phyloP scores from a whole-genome alignment of 2,888 invertebrate species.

The Stratiomys singularior region DNA sequence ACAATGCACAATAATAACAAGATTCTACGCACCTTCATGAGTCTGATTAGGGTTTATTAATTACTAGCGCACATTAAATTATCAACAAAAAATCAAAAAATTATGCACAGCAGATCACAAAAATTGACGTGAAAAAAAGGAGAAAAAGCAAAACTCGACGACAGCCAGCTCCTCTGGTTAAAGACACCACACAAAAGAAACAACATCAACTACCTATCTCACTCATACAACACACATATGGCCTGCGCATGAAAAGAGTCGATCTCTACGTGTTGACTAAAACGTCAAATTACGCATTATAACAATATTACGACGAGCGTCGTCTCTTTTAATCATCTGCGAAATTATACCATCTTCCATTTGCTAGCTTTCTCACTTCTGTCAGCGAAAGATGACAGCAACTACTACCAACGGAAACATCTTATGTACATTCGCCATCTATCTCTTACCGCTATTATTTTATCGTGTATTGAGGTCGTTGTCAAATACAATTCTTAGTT shows the following conservation, averaged over 20 bases:
- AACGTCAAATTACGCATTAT: constrained; percentile 34
- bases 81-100: constrained; percentile 30
- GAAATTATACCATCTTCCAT: not conserved
- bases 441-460: too few species aligned
- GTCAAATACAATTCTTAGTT: not conserved
- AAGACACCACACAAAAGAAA: constrained; percentile 42
- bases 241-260: not conserved
- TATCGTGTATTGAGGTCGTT: too few species aligned
- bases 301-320: not conserved
- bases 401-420: too few species aligned
- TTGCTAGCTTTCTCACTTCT: constrained; percentile 8
- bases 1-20: not conserved
- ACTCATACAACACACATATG: not conserved
- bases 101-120: constrained; percentile 42
- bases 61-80: constrained; percentile 38
- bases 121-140: constrained; percentile 42
- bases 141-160: constrained; percentile 41
- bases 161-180: constrained; percentile 21
- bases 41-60: constrained; percentile 25
- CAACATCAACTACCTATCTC: not conserved
- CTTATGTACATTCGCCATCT: too few species aligned
- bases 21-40: constrained; percentile 44
- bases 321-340: not conserved
- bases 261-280: not conserved
- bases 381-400: constrained; percentile 12